phyloP scores from a whole-genome alignment of 2,797 vertebrate genomes.

The Prunella strophiata region DNA sequence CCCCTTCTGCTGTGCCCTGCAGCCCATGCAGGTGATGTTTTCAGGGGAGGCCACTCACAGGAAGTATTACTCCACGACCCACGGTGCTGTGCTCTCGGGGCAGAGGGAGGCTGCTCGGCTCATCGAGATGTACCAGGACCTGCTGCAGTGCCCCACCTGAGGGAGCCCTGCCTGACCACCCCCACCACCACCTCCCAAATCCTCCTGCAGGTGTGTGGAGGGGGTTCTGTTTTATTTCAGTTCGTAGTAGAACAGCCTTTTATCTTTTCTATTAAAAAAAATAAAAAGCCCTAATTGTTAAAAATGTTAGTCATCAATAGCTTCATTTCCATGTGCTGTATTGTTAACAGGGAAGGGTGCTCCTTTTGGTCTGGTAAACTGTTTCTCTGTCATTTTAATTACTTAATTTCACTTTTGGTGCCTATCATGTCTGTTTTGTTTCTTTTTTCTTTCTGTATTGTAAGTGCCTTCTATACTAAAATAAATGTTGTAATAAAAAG shows the following conservation, averaged over 20 bases:
- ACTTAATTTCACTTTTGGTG: slow-evolving; percentile 74
- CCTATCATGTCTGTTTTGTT: slow-evolving; percentile 57
- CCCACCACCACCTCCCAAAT: slow-evolving; percentile 84
- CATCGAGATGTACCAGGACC: slow-evolving; percentile 94
- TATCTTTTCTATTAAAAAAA: slow-evolving; percentile 75
- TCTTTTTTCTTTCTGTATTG: slow-evolving; percentile 79
- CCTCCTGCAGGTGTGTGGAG: slow-evolving; percentile 69
- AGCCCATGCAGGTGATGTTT: slow-evolving; percentile 98
- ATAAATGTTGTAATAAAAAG: slow-evolving; percentile 84
- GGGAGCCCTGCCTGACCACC: slow-evolving; percentile 76
- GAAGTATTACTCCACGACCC: slow-evolving; percentile 99
- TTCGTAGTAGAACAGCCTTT: slow-evolving; percentile 74
- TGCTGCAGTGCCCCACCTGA: slow-evolving; percentile 87
- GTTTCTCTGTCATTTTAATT: slow-evolving; percentile 69
- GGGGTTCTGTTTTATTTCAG: slow-evolving; percentile 64
- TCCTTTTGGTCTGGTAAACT: slow-evolving; percentile 74
- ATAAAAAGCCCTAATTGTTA: slow-evolving; percentile 78
- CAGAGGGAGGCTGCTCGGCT: slow-evolving; percentile 94
- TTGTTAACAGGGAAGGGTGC: slow-evolving; percentile 79
- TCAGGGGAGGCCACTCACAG: slow-evolving; percentile 98
- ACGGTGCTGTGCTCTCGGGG: slow-evolving; percentile 98
- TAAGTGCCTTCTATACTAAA: slow-evolving; percentile 98
- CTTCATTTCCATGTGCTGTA: slow-evolving; percentile 82
- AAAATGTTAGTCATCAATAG: slow-evolving; percentile 80
- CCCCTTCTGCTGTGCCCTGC: not conserved